Evolutionary conservation across 2,888 invertebrate species (phyloP).

Genomic region (Cosmia trapezina): DNA sequence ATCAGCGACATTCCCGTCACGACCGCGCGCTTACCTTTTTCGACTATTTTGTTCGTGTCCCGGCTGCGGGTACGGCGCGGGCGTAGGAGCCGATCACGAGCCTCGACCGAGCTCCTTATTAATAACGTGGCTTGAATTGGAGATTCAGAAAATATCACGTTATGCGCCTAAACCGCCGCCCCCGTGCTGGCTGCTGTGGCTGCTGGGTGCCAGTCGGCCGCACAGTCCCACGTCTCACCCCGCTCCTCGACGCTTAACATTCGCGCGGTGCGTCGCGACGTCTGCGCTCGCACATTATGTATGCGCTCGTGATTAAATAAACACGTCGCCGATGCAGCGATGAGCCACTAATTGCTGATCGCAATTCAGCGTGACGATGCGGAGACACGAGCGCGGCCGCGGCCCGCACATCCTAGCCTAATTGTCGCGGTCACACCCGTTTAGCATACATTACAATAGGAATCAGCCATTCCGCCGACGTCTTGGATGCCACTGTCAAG

Average conservation of each 20-base stretch:
- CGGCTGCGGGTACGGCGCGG: constrained; percentile 61
- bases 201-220: constrained; percentile 23
- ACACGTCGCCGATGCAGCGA: constrained; percentile 75
- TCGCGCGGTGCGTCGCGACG: constrained; percentile 62
- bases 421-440: constrained; percentile 83
- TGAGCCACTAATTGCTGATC: constrained; percentile 80
- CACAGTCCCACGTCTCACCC: constrained; percentile 45
- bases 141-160: constrained; percentile 72
- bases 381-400: constrained; percentile 75
- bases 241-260: constrained; percentile 69
- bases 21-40: constrained; percentile 87
- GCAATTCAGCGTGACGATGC: constrained; percentile 78
- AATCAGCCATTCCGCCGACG: constrained; percentile 81
- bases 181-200: constrained; percentile 24
- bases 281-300: constrained; percentile 73
- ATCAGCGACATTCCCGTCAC: constrained; percentile 88
- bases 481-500: constrained; percentile 78
- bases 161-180: constrained; percentile 27
- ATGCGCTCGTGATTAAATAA: constrained; percentile 83
- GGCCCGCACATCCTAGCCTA: constrained; percentile 79
- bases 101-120: constrained; percentile 81
- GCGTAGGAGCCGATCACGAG: constrained; percentile 79
- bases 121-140: constrained; percentile 87
- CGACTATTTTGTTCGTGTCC: constrained; percentile 84
- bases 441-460: constrained; percentile 88